These are phyloP conservation scores for Pogonus chalceus DNA, from an alignment of 1,140 invertebrate genomes.

Conservation along the genomic window DNA sequence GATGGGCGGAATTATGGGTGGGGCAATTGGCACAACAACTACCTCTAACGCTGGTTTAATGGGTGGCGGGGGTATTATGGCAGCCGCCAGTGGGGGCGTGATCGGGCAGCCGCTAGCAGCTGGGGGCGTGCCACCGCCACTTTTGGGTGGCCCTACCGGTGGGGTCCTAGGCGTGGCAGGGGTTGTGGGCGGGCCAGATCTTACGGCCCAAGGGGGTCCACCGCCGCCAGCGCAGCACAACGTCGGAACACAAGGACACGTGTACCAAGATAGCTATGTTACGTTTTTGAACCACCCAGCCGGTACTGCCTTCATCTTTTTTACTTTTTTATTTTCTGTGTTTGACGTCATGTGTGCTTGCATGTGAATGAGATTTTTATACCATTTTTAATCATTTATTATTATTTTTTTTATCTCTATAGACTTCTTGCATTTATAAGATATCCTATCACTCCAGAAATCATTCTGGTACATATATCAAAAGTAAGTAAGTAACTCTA, in stretches of 20 bases:
- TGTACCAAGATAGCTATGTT: conserved; percentile 59
- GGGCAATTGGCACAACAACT: conserved; percentile 21
- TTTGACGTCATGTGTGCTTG: conserved; percentile 16
- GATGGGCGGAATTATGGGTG: conserved; percentile 17
- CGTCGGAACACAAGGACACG: conserved; percentile 25
- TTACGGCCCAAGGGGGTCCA: conserved; percentile 15
- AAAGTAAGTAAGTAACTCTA: too few species aligned
- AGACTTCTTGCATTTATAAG: too few species aligned
- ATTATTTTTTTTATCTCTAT: conserved; percentile 10
- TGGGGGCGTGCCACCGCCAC: not conserved
- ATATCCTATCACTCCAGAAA: too few species aligned
- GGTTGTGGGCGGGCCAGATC: conserved; percentile 9
- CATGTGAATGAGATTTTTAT: conserved; percentile 13
- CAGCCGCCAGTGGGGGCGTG: not conserved
- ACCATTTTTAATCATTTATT: conserved; percentile 9
- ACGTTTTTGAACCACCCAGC: conserved; percentile 54
- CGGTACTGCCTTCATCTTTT: conserved; percentile 35
- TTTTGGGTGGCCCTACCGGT: conserved; percentile 21
- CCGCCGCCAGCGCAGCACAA: conserved; percentile 15
- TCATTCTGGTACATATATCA: too few species aligned
- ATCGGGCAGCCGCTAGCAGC: conserved; percentile 5
- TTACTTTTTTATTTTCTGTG: conserved; percentile 23
- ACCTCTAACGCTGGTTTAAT: conserved; percentile 16
- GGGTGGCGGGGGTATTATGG: not conserved
- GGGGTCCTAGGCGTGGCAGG: conserved; percentile 7